phyloP scores from a whole-genome alignment of 1,140 invertebrate species.

The Rhopalosiphum maidis region DNA sequence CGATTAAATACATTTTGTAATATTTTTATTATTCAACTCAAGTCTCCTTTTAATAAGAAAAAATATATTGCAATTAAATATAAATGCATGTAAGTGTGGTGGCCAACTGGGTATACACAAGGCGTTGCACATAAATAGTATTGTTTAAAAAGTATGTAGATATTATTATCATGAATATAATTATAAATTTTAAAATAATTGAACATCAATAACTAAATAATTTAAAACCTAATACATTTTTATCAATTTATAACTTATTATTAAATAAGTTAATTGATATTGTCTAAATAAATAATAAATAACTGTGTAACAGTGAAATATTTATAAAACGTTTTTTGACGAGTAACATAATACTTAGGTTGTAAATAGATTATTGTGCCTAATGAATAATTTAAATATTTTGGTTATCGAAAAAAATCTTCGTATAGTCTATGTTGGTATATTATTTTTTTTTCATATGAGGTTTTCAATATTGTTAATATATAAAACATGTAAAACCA shows the following conservation, averaged over 20 bases:
- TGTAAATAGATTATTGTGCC: neutral
- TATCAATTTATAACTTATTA: neutral
- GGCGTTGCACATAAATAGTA: neutral
- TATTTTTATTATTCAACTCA: neutral
- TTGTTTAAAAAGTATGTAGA: neutral
- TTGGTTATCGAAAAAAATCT: neutral
- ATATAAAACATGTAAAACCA: neutral
- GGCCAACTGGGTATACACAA: neutral
- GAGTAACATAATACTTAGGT: neutral
- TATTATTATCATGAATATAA: neutral
- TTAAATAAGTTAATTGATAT: neutral
- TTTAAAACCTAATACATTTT: neutral
- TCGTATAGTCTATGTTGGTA: neutral
- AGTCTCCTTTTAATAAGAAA: neutral
- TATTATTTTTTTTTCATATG: neutral
- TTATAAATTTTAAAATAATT: neutral
- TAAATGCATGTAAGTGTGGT: neutral
- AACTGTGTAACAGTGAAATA: neutral
- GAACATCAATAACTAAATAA: neutral
- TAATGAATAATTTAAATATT: constrained; percentile 20
- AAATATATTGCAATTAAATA: constrained; percentile 5
- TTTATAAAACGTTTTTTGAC: neutral
- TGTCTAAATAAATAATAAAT: neutral
- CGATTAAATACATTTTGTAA: neutral
- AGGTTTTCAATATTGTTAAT: neutral